These are phyloP conservation scores for Pantala flavescens DNA, from an alignment of 1,140 invertebrate species.

Conservation along the genomic window DNA sequence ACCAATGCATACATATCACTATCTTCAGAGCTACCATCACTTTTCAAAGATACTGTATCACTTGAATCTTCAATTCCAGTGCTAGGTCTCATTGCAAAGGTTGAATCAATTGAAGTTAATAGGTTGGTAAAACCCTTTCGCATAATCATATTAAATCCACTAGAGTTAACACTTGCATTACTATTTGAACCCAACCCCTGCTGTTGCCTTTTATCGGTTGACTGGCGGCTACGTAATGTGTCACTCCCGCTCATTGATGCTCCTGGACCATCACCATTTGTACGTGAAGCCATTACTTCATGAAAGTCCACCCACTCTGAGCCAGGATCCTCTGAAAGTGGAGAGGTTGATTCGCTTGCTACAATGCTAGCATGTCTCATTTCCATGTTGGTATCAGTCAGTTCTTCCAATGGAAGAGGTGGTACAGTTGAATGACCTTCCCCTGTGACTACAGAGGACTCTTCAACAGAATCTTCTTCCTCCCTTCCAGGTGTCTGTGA, in stretches of 20 bases:
- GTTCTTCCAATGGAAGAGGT: background rate
- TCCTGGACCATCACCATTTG: slow-evolving; percentile 7
- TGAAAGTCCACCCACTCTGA: slow-evolving; percentile 17
- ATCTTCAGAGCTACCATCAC: slow-evolving; percentile 62
- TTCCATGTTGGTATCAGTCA: background rate
- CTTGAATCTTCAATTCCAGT: slow-evolving; percentile 57
- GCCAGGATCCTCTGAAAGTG: slow-evolving; percentile 11
- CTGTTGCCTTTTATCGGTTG: slow-evolving; percentile 23
- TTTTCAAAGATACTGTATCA: slow-evolving; percentile 55
- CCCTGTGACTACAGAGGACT: background rate
- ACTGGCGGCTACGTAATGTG: slow-evolving; percentile 16
- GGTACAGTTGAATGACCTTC: background rate
- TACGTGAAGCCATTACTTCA: background rate
- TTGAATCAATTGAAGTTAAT: slow-evolving; percentile 70
- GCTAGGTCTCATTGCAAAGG: slow-evolving; percentile 39
- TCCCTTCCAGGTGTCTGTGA: slow-evolving; percentile 36
- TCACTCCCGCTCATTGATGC: background rate
- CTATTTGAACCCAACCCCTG: slow-evolving; percentile 27
- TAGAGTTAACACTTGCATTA: slow-evolving; percentile 38
- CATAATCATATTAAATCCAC: slow-evolving; percentile 49
- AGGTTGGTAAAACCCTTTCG: slow-evolving; percentile 67
- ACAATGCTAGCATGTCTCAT: background rate
- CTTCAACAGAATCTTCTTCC: slow-evolving; percentile 6
- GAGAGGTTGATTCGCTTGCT: slow-evolving; percentile 16
- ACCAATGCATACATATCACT: slow-evolving; percentile 65